phyloP scores from a whole-genome alignment of 2,888 invertebrate genomes.

The Eristalinus sepulchralis region DNA sequence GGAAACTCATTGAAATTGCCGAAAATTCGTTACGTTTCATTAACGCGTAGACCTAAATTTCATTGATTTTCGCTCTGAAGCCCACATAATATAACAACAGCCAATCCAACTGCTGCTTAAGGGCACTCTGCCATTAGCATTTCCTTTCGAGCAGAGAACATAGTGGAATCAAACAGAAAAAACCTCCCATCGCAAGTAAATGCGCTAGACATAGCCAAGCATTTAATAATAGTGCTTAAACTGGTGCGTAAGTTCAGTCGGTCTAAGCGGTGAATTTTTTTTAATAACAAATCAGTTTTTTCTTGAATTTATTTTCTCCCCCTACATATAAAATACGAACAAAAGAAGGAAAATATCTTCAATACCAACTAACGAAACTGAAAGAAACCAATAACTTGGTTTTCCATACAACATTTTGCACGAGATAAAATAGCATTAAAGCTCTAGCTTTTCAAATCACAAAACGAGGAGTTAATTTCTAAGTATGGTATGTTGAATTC shows the following conservation, averaged over 20 bases:
- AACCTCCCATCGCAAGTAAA: constrained; percentile 51
- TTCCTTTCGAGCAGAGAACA: constrained; percentile 46
- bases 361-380: constrained; percentile 1
- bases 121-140: constrained; percentile 44
- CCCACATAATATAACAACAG: neutral
- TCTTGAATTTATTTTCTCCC: constrained; percentile 13
- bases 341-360: neutral
- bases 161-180: constrained; percentile 54
- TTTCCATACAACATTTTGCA: constrained; percentile 12
- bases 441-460: constrained; percentile 4
- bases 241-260: constrained; percentile 62
- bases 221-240: constrained; percentile 68
- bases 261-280: constrained; percentile 57
- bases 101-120: constrained; percentile 30
- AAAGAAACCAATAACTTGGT: constrained; percentile 12
- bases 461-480: constrained; percentile 54
- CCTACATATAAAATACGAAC: neutral
- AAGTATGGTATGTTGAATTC: constrained; percentile 61
- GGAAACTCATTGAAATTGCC: neutral
- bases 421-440: neutral
- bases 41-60: neutral
- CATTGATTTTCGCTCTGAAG: neutral
- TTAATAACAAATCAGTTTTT: constrained; percentile 40
- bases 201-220: constrained; percentile 47
- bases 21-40: neutral